A percentile compares a stretch with the other conserved stretches of the same genome.
phyloP scores from a whole-genome alignment of 2,797 vertebrate genomes.

The Pteronotus mesoamericanus region DNA sequence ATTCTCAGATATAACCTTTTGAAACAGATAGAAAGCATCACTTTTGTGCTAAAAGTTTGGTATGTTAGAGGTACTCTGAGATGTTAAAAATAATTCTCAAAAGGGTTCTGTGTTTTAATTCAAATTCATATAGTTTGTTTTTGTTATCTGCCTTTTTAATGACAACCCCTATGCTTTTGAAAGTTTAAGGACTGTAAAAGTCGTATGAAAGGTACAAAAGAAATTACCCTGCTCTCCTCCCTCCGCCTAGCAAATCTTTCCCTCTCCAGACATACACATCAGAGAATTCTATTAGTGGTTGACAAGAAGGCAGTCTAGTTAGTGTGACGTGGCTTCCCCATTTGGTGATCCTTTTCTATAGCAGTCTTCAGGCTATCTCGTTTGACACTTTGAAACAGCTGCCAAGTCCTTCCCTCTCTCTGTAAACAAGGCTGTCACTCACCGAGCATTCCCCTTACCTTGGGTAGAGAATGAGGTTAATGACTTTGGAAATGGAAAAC shows the following conservation, averaged over 20 bases:
- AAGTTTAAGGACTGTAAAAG: constrained; percentile 25
- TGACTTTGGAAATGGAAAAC: constrained; percentile 67
- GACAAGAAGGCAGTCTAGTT: constrained; percentile 29
- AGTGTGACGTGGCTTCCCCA: not conserved
- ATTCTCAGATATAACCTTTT: constrained; percentile 23
- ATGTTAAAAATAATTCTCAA: constrained; percentile 25
- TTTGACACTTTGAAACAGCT: constrained; percentile 47
- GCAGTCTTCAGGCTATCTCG: constrained; percentile 52
- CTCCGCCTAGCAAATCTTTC: not conserved
- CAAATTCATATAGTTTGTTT: constrained; percentile 12
- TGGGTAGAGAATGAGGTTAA: constrained; percentile 41
- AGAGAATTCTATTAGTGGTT: constrained; percentile 48
- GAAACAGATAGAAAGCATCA: constrained; percentile 18
- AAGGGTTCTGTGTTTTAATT: constrained; percentile 31
- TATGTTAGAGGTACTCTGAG: not conserved
- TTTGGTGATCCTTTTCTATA: constrained; percentile 46
- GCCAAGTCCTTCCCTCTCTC: constrained; percentile 44
- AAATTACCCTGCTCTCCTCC: not conserved
- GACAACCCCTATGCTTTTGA: not conserved
- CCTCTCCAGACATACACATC: constrained; percentile 16
- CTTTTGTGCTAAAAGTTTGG: not conserved
- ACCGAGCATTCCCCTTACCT: not conserved
- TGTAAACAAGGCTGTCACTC: constrained; percentile 69
- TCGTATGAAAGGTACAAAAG: constrained; percentile 36
- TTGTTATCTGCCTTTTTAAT: constrained; percentile 12